A percentile compares a stretch with the other conserved stretches of the same genome.
phyloP scores from a whole-genome alignment of 2,888 invertebrate species.

The Hyposoter dolosus region DNA sequence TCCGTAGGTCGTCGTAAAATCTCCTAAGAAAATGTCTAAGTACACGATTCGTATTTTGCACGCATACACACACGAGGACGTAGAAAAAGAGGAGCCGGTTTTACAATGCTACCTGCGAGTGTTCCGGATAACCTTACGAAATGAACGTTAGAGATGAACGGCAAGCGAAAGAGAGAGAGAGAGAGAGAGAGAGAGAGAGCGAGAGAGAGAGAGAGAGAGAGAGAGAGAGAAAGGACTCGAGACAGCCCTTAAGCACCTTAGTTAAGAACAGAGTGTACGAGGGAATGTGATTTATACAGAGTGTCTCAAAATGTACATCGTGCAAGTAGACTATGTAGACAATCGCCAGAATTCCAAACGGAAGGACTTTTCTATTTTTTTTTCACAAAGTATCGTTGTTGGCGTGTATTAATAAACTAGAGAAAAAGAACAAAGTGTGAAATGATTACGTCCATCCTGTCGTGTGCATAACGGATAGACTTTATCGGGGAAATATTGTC shows the following conservation, averaged over 20 bases:
- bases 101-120: conserved; percentile 80
- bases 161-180: conserved; percentile 20
- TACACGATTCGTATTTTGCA: conserved; percentile 13
- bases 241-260: conserved; percentile 74
- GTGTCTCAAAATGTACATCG: background rate
- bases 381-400: background rate
- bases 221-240: conserved; percentile 27
- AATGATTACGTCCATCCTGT: background rate
- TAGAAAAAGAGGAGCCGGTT: conserved; percentile 62
- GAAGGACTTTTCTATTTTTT: too few species aligned
- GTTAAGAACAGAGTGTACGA: conserved; percentile 34
- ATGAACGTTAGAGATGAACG: conserved; percentile 14
- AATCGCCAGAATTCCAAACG: too few species aligned
- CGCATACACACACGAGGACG: conserved; percentile 23
- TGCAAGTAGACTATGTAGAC: too few species aligned
- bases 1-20: conserved; percentile 33
- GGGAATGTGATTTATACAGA: conserved; percentile 33
- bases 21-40: conserved; percentile 29
- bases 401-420: background rate
- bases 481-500: background rate
- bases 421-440: background rate
- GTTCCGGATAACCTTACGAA: conserved; percentile 54
- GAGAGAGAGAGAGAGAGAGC: conserved; percentile 15
- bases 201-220: conserved; percentile 13
- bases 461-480: background rate